Base-by-base conservation (phyloP, 1,140 invertebrate genomes). In the Sminthurides bifidus region DNA sequence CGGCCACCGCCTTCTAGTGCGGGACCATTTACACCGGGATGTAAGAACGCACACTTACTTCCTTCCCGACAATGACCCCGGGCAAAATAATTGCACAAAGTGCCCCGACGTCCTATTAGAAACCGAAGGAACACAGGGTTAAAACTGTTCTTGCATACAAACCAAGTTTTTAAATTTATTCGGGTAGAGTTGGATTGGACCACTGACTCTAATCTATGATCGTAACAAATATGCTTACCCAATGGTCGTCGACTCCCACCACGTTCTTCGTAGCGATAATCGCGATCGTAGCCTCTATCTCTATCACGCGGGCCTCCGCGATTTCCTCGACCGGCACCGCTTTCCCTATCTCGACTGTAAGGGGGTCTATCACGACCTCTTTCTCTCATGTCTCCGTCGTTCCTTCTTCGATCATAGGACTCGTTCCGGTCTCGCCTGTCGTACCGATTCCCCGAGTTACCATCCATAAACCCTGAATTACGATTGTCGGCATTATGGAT, bases 11-110 rank as follows among this genome's bases (percentile, higher is more conserved):
- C 29, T 23, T 21, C 41, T 3, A 6, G 3, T 5, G 30, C 8
- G 4, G 49, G 30, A 5, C 49, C 49, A 51, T 51, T 44, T 4
- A 51, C 48, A 14, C 48, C 48, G 5, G 30, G 17, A 41, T 63
- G 61, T 2, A 51, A 17, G 55, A 59, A 63, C 4, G 54, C 57
- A 30, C 61, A 63, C 24, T 48, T 46, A 27, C 12, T 24, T 17
- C 57, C 57, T 19, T 54, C 52, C 10, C 33, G 2, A 31, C 61
- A 63, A 29, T 24, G 37, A 14, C 61, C 61, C 17, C 43, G 56
- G 8, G 21, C 38, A 38, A 53, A 63, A 49, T 45, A 63, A 19
- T 44, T 37, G 26, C 61, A 63, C 23, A 44, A 37, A 41, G 51
- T 40, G 8, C 37, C 44, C 8, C 51, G 29, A n/a, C 49, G 38